Evolutionary conservation across 2,797 vertebrate genomes (phyloP).

Genomic region (Bufotes viridis): DNA sequence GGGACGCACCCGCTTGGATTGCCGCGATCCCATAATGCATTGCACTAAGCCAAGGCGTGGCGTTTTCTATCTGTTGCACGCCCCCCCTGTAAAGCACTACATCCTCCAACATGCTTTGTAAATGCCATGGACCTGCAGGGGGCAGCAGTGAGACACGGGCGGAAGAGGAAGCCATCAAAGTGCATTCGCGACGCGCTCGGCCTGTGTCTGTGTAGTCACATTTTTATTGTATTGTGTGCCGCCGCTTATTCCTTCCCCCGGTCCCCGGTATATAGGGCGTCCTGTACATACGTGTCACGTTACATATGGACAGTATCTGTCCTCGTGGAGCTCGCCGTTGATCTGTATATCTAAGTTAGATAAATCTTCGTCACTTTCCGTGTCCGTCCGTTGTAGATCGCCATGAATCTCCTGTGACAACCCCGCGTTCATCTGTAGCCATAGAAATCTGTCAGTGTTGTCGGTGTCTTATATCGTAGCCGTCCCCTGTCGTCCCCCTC

Average conservation of each 20-base stretch:
- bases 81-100: too few relatives aligned
- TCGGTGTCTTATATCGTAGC: background rate
- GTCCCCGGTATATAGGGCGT: background rate
- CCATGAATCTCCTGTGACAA: background rate
- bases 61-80: too few relatives aligned
- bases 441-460: background rate
- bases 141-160: too few relatives aligned
- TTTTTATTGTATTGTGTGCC: too few relatives aligned
- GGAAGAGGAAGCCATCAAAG: too few relatives aligned
- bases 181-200: too few relatives aligned
- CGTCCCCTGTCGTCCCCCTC: background rate
- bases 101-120: too few relatives aligned
- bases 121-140: too few relatives aligned
- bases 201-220: too few relatives aligned
- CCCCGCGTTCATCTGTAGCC: background rate
- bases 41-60: too few relatives aligned
- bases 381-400: constrained; percentile 5
- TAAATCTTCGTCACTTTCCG: background rate
- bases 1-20: too few relatives aligned
- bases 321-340: background rate
- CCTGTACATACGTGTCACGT: constrained; percentile 16
- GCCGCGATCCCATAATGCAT: too few relatives aligned
- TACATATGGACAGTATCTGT: constrained; percentile 53
- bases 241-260: background rate
- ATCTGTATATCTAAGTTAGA: constrained; percentile 26